These are phyloP conservation scores for Hoplostethus mediterraneus DNA, from an alignment of 2,797 vertebrate species.

Conservation along the genomic window DNA sequence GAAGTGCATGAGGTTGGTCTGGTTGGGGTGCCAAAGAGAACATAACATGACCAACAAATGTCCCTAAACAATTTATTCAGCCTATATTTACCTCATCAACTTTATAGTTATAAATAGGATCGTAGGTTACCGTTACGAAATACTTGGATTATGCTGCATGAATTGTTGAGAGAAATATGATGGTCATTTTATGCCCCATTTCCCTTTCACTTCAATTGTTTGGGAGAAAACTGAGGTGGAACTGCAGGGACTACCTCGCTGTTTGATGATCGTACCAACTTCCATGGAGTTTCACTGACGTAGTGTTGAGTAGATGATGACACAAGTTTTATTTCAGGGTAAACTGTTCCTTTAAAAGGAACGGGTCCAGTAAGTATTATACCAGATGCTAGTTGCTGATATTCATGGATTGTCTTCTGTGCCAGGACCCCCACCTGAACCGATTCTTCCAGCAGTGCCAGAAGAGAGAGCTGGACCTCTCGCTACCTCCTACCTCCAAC, in stretches of 20 bases:
- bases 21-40: slow-evolving; percentile 3
- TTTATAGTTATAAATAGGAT: background rate
- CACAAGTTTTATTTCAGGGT: slow-evolving; percentile 18
- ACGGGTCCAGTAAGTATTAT: slow-evolving; percentile 41
- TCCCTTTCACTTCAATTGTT: background rate
- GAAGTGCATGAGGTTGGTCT: background rate
- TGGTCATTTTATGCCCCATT: background rate
- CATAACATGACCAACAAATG: slow-evolving; percentile 14
- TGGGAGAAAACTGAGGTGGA: background rate
- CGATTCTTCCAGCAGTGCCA: slow-evolving; percentile 98
- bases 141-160: too few species aligned
- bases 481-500: slow-evolving; percentile 92
- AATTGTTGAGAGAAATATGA: too few species aligned
- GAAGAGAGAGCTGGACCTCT: slow-evolving; percentile 92
- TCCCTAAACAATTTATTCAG: background rate
- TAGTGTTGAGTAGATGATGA: background rate
- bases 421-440: slow-evolving; percentile 95
- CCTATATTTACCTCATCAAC: background rate
- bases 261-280: too few species aligned
- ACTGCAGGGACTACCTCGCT: background rate
- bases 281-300: background rate
- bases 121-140: too few species aligned
- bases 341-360: slow-evolving; percentile 26
- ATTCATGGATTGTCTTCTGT: slow-evolving; percentile 30
- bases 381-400: slow-evolving; percentile 48